Conservation (phyloP, 2,797 vertebrate genomes). For the Typhlichthys subterraneus region DNA sequence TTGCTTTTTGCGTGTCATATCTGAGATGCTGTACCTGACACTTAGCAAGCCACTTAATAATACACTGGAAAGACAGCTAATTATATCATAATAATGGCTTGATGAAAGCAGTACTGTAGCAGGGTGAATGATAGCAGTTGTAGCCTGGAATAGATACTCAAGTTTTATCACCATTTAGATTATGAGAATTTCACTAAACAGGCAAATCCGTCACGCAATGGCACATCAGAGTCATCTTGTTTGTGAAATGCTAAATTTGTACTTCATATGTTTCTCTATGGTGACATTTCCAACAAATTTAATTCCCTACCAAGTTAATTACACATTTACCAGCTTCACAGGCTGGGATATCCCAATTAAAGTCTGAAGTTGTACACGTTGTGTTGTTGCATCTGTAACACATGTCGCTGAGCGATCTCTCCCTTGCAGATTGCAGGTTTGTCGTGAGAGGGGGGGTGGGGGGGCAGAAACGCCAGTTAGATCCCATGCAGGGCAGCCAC, state of each 20-base stretch:
- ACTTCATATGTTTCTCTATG: conserved; percentile 50
- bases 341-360: conserved; percentile 68
- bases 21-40: conserved; percentile 78
- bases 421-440: conserved; percentile 65
- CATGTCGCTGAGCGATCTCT: conserved; percentile 54
- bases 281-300: conserved; percentile 60
- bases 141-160: conserved; percentile 19
- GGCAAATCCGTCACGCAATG: conserved; percentile 50
- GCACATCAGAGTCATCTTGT: conserved; percentile 39
- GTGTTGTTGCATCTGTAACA: conserved; percentile 63
- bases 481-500: conserved; percentile 67
- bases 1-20: conserved; percentile 68
- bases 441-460: conserved; percentile 39
- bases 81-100: conserved; percentile 80
- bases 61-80: conserved; percentile 78
- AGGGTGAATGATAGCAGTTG: conserved; percentile 49
- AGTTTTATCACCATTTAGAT: conserved; percentile 48
- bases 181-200: conserved; percentile 47
- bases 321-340: conserved; percentile 60
- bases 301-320: conserved; percentile 69
- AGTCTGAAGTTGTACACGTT: conserved; percentile 63
- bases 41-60: conserved; percentile 78
- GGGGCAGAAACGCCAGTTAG: conserved; percentile 47
- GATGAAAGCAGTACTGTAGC: conserved; percentile 71
- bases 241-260: conserved; percentile 49